Evolutionary conservation across 2,888 invertebrate species (phyloP), one percentile per base, ranked within the genome.

Genomic region (Coenonympha glycerion): DNA sequence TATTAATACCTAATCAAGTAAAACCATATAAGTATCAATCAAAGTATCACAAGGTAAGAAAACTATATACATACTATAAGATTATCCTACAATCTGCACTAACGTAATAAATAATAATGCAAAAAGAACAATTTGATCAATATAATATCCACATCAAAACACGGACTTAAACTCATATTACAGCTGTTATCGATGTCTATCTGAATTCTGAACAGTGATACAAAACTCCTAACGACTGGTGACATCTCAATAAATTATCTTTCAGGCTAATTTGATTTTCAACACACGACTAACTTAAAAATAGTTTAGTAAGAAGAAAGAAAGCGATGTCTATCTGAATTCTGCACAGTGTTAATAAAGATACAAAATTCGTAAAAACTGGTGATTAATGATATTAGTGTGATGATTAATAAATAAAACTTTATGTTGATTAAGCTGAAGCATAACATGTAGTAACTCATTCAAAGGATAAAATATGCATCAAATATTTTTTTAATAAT

Each of bases 141-240:
- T 37, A 44, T 44, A n/a, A n/a, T n/a, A 40, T 46, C 26, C 33
- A 22, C 47, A 51, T 51, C 51, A 47, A 24, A 51, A 51, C 47
- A 47, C 5, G 47, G 41, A 33, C 41, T 51, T 51, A 45, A 45
- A 50, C 39, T 50, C 30, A 50, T 50, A 50, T 49, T 47, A 51
- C 30, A 30, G 46, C 39, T 24, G 2, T 22, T 33, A 44, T 44
- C 44, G 44, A 44, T 44, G 21, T 22, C n/a, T 44, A 44, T 44
- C 44, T 33, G 31, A 15, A 22, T 9, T 22, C 5, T 22, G 44
- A n/a, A n/a, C n/a, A n/a, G n/a, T n/a, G n/a, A n/a, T 44, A 44
- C 6, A 44, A 18, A 22, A 33, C 22, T 33, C 9, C 33, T 44
- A 33, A 28, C 30, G 31, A 15, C 15, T 3, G 8, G 8, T n/a